These are phyloP conservation scores for Nicator chloris DNA, from an alignment of 2,113 vertebrate genomes.

Conservation along the genomic window DNA sequence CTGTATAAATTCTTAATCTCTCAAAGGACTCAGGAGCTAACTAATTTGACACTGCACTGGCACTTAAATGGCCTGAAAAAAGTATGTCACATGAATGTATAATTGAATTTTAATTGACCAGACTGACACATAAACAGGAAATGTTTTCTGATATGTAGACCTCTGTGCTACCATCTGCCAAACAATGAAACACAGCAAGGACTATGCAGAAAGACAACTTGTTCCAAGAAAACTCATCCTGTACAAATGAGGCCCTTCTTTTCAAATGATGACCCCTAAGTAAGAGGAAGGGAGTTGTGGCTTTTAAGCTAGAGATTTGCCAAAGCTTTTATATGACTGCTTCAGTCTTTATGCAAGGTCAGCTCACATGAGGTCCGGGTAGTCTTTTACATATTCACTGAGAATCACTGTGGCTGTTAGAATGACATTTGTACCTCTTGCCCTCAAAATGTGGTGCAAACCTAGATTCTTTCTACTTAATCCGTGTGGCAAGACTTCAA, in stretches of 20 bases:
- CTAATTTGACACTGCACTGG: neutral
- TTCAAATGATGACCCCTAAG: neutral
- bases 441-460: neutral
- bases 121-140: conserved; percentile 31
- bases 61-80: conserved; percentile 27
- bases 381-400: neutral
- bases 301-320: neutral
- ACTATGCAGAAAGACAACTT: neutral
- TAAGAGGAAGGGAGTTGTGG: neutral
- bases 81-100: neutral
- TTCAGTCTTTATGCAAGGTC: neutral
- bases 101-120: conserved; percentile 11
- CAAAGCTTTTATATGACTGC: neutral
- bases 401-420: neutral
- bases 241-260: neutral
- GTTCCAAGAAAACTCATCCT: neutral
- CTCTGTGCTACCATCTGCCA: conserved; percentile 10
- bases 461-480: neutral
- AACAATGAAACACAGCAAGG: neutral
- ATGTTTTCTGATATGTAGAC: neutral
- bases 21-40: neutral
- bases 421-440: neutral
- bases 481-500: fast-evolving
- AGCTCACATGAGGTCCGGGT: neutral
- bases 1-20: conserved; percentile 15